Evolutionary conservation across 2,888 invertebrate genomes (phyloP), one percentile per base, ranked within the genome.

Genomic region (Arrhopalites spinosus): DNA sequence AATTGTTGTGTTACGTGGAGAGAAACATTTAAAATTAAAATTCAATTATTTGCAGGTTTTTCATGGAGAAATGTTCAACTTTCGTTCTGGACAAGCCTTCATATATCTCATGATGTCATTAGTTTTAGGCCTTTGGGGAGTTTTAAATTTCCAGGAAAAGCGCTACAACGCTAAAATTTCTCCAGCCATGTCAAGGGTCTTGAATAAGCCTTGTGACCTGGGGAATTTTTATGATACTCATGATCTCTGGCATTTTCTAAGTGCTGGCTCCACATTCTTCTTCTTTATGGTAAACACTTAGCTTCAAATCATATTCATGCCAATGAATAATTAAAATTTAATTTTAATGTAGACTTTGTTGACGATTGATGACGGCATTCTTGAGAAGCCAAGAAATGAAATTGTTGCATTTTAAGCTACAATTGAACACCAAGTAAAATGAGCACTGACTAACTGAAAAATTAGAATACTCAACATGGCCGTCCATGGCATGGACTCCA

Each of bases 211-310:
- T n/a, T 88, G 88, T 80, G 81, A 86, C 8, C 75, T 87, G 17
- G 79, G 87, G 64, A 83, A 86, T 67, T 88, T 88, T 82, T 88
- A 87, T 81, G 88, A 88, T 79, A 84, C 84, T 69, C 88, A 88
- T 82, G 88, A 88, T 79, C 83, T 88, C 29, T 88, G 88, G 88
- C 88, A 87, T 80, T 86, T 86, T 83, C 83, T 87, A 72, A 87
- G 87, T 7, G 85, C 87, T 43, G 84, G 85, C 70, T 84, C 85
- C 64, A 83, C 87, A 78, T 87, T 87, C 81, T 85, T 86, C 80
- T 86, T 86, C 25, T 87, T 87, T 80, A 84, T 86, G 84, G 86
- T 86, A 66, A 43, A n/a, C n/a, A 23, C 1, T 63, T 63, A 50
- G 69, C 73, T 61, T 75, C 72, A 59, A 64, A 74, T 36, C 70